These are phyloP conservation scores for Eustalomyia histrio DNA, from an alignment of 2,888 invertebrate species.

Conservation along the genomic window DNA sequence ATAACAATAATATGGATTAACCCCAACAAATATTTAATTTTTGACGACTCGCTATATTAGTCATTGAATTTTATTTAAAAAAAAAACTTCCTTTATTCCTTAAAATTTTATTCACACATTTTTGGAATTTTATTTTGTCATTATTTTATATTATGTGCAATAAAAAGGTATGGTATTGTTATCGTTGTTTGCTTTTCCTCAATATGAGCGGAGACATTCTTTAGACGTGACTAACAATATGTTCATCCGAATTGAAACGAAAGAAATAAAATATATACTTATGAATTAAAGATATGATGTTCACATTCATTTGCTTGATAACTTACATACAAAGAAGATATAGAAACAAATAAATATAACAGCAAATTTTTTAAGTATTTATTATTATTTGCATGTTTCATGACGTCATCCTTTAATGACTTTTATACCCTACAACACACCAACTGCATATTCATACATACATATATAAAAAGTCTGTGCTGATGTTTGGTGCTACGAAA, in stretches of 20 bases:
- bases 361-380: background rate
- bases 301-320: background rate
- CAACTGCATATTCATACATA: too few relatives aligned
- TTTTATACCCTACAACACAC: too few relatives aligned
- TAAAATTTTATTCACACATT: background rate
- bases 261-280: background rate
- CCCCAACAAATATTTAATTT: background rate
- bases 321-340: background rate
- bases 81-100: background rate
- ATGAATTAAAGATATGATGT: background rate
- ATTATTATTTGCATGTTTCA: background rate
- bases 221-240: background rate
- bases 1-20: background rate
- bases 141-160: background rate
- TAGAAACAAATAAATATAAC: background rate
- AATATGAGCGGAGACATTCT: background rate
- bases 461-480: too few relatives aligned
- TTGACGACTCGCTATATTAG: background rate
- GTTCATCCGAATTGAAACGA: background rate
- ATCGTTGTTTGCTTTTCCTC: conserved; percentile 3
- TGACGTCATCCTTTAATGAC: conserved; percentile 2
- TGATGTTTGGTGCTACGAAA: too few relatives aligned
- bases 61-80: background rate
- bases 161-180: background rate
- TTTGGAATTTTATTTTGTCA: conserved; percentile 1